Evolutionary conservation across 2,113 vertebrate species (phyloP), one percentile per base, ranked within the genome.

Genomic region (Plecturocebus donacophilus): DNA sequence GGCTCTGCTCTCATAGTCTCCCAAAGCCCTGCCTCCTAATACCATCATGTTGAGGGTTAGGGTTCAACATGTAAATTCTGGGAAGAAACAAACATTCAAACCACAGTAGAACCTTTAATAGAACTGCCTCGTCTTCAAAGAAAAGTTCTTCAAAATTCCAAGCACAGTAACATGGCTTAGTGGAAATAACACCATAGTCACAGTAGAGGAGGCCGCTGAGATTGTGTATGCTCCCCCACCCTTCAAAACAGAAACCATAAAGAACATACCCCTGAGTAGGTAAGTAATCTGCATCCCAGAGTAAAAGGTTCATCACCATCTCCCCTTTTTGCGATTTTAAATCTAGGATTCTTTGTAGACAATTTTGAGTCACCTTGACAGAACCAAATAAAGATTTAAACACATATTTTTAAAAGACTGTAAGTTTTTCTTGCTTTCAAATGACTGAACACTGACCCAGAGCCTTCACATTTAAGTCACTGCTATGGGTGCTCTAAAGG

Each of bases 241-340:
- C 40, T 88, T 81, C 70, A 70, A 27, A 71, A 80, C 52, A 73
- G 45, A 47, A 85, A 0, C n/a, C 38, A 2, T 8, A 12, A 68
- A 71, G 61, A 91, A 19, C 8, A 35, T 23, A 68, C 8, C 30
- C 45, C 27, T 56, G 19, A 84, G 16, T 20, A 61, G 7, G 47
- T 68, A 54, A 32, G 27, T 71, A 47, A 35, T 79, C 45, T 38
- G 5, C 23, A 68, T 32, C 40, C 8, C 66, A 73, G 17, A 13
- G 27, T 70, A 52, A 87, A 93, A 19, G 83, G 32, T 87, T 73
- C 23, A 87, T 66, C n/a, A 54, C 21, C 38, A 61, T 6, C 16
- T 79, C 3, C 45, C 20, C 86, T 84, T 93, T 85, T 56, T 84
- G n/a, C 87, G 54, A 40, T 58, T 95, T 96, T 64, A 90, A 71